Evolutionary conservation across 2,797 vertebrate genomes (phyloP).

Genomic region (Eleutherodactylus coqui): DNA sequence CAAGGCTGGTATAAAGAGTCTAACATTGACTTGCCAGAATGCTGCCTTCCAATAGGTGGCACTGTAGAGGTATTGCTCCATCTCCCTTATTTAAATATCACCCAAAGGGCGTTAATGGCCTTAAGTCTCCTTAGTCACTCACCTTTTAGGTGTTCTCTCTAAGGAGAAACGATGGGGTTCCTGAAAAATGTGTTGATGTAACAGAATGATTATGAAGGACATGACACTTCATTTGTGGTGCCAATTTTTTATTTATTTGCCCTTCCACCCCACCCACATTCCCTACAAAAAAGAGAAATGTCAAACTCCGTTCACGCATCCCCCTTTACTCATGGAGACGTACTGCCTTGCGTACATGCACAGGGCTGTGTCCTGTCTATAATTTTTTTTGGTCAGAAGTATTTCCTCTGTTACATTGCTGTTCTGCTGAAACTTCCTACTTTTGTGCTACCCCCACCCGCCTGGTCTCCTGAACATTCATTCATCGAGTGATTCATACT

Average conservation of each 20-base stretch:
- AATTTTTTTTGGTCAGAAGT: slow-evolving; percentile 37
- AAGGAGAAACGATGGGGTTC: no score
- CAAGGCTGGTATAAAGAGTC: no score
- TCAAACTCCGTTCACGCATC: neutral
- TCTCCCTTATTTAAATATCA: no score
- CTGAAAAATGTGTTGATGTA: no score
- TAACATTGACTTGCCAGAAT: no score
- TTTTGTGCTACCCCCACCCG: slow-evolving; percentile 64
- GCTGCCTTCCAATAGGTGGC: no score
- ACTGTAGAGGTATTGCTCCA: no score
- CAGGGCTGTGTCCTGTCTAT: slow-evolving; percentile 39
- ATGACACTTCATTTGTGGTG: neutral
- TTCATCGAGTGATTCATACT: slow-evolving; percentile 63
- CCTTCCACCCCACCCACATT: neutral
- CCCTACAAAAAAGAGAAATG: neutral
- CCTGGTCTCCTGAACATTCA: slow-evolving; percentile 64
- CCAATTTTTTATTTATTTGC: neutral
- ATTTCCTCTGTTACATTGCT: slow-evolving; percentile 50
- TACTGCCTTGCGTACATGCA: slow-evolving; percentile 15
- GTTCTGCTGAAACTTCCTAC: slow-evolving; percentile 68
- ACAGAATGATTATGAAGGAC: neutral
- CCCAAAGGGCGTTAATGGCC: no score
- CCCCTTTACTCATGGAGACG: neutral
- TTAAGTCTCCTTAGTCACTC: no score
- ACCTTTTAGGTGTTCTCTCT: no score